Evolutionary conservation across 2,797 vertebrate genomes (phyloP), one percentile per base, ranked within the genome.

Genomic region (Leptodactylus fallax): DNA sequence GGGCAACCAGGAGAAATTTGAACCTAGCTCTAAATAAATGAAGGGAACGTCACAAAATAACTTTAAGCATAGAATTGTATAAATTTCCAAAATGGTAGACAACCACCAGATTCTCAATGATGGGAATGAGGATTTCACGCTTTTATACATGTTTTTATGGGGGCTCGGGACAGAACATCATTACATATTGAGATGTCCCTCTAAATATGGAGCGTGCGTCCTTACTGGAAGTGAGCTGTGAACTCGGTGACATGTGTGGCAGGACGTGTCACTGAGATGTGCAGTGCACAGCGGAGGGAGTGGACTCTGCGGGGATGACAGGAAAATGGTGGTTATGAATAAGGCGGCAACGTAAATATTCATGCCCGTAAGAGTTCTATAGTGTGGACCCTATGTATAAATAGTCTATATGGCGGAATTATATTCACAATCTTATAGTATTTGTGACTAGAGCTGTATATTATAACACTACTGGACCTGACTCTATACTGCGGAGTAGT

Each of bases 241-340:
- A 87, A 83, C 86, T 79, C 77, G 4, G 16, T 69, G 61, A 25
- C 76, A 76, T 45, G 84, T 51, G 56, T 6, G 16, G 56, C 11
- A 19, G 36, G 36, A 36, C 36, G 36, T 36, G 36, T 36, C 36
- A 36, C 36, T 36, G 19, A 72, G 36, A 21, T 69, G 25, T 69
- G 25, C 27, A 65, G 58, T 7, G 1, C 60, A n/a, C 2, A 13
- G 23, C 6, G 63, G 65, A 36, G 25, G 25, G 67, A 69, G 14
- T 25, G 10, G 10, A n/a, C 63, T 67, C 63, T 25, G 23, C 69
- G 7, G 7, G 69, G 27, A 45, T 16, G 69, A 45, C 69, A 17
- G 16, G 69, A 10, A 7, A 36, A 36, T 36, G 36, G 36, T 0
- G 71, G 27, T 17, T 13, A 14, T 74, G 16, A 2, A 45, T 17